phyloP scores from a whole-genome alignment of 1,140 invertebrate genomes.

The Choristoneura fumiferana region DNA sequence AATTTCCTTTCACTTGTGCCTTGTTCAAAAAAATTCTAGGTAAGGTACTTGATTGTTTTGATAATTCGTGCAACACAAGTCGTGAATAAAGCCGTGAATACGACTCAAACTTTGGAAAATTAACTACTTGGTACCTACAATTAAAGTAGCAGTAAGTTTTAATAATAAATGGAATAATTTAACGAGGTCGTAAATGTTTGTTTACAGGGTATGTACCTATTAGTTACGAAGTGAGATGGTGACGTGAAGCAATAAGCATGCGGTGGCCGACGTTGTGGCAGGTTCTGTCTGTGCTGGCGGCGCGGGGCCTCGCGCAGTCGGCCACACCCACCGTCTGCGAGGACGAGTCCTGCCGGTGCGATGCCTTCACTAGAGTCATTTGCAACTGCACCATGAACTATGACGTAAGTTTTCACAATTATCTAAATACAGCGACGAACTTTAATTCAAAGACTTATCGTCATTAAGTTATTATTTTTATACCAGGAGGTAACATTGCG shows the following conservation, averaged over 20 bases:
- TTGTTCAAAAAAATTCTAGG: no score
- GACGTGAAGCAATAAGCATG: conserved; percentile 56
- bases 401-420: conserved; percentile 60
- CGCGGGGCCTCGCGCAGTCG: conserved; percentile 47
- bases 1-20: no score
- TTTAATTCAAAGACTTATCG: no score
- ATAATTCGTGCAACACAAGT: no score
- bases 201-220: conserved; percentile 45
- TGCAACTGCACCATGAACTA: conserved; percentile 79
- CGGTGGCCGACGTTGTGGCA: conserved; percentile 56
- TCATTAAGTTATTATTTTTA: conserved; percentile 34
- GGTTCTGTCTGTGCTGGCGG: conserved; percentile 41
- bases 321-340: conserved; percentile 75
- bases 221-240: conserved; percentile 54
- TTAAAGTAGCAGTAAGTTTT: no score
- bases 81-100: no score
- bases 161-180: no score
- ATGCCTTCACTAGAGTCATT: conserved; percentile 78
- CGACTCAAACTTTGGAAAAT: no score
- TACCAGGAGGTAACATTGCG: conserved; percentile 80
- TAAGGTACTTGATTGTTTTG: no score
- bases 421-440: no score
- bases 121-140: no score
- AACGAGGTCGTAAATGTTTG: background rate
- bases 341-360: conserved; percentile 79